Percentiles rank a stretch among this genome's conserved stretches.
Conservation (phyloP, 2,113 vertebrate species). For the Scatophagus argus region DNA sequence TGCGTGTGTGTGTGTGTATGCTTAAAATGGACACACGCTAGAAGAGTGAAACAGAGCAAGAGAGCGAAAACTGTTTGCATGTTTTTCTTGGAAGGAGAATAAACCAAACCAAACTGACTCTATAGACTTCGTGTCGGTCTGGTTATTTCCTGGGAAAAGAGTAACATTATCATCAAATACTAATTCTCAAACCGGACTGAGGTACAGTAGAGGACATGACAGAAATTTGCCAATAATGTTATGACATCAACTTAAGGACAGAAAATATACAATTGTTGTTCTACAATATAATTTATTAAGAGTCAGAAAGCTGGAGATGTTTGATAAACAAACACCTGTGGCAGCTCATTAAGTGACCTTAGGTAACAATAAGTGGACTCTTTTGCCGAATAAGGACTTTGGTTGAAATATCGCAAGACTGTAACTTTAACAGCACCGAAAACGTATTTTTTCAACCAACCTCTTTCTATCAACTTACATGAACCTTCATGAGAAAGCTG, state of each 20-base stretch:
- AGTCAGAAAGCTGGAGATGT: background rate
- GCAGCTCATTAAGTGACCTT: background rate
- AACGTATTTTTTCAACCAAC: no score
- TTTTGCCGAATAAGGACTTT: no score
- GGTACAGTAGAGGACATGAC: background rate
- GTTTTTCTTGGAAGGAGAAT: slow-evolving; percentile 21
- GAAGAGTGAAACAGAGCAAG: background rate
- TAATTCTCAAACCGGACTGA: background rate
- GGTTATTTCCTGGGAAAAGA: background rate
- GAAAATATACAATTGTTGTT: background rate
- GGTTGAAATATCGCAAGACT: no score
- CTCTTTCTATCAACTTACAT: no score
- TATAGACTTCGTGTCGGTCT: background rate
- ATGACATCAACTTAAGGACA: background rate
- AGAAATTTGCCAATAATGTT: background rate
- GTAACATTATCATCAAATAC: background rate
- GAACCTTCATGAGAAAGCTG: no score
- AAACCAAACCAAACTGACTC: slow-evolving; percentile 16
- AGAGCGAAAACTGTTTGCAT: background rate
- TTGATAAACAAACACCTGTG: background rate
- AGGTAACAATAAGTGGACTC: background rate
- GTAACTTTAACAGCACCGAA: no score
- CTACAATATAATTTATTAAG: no score
- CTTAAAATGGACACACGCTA: slow-evolving; percentile 1
- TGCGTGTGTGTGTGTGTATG: slow-evolving; percentile 11